Conservation (phyloP, 2,888 invertebrate genomes). For the Mythimna vitellina region DNA sequence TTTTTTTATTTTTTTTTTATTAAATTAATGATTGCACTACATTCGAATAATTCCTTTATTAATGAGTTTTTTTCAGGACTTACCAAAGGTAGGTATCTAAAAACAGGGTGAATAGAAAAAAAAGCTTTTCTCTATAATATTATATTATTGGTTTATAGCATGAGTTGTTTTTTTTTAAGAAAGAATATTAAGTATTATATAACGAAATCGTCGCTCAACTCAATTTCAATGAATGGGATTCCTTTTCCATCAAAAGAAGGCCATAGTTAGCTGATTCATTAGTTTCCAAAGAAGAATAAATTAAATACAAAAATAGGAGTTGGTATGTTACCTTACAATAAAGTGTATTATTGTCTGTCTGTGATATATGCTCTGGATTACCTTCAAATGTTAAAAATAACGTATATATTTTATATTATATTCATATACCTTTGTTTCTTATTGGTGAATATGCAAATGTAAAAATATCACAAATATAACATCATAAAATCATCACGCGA, state of each 20-base stretch:
- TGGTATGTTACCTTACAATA: not conserved
- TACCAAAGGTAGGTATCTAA: too few relatives aligned
- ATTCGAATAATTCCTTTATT: not conserved
- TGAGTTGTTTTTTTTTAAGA: too few relatives aligned
- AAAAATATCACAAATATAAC: too few relatives aligned
- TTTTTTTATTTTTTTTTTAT: constrained; percentile 13
- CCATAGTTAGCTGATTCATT: constrained; percentile 1
- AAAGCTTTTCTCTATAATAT: too few relatives aligned
- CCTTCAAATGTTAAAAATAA: constrained; percentile 23
- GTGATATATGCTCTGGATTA: constrained; percentile 11
- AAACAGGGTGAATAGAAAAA: too few relatives aligned
- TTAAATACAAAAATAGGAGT: not conserved
- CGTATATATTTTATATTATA: too few relatives aligned
- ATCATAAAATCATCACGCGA: too few relatives aligned
- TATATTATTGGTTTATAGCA: too few relatives aligned
- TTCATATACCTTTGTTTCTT: not conserved
- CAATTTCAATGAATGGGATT: not conserved
- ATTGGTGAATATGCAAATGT: too few relatives aligned
- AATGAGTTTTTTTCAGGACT: not conserved
- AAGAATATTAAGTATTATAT: not conserved
- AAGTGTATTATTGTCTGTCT: not conserved
- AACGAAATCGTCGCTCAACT: not conserved
- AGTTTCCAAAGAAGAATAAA: not conserved
- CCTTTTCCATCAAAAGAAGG: not conserved
- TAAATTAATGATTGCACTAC: not conserved